Conservation (phyloP, 2,797 vertebrate genomes). For the Acanthurus lineatus region DNA sequence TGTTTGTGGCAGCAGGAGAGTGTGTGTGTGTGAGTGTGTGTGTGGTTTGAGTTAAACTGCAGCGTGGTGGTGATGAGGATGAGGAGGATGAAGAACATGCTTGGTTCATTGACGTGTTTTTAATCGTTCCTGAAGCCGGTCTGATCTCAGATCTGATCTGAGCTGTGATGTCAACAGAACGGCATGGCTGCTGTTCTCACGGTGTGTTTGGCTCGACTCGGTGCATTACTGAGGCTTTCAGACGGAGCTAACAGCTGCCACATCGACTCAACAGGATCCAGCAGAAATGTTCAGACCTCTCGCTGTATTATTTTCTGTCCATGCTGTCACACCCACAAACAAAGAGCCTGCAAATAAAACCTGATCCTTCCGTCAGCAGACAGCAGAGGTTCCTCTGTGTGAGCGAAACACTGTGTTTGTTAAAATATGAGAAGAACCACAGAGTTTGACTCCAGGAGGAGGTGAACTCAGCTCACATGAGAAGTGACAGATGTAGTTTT, state of each 20-base stretch:
- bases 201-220: not conserved
- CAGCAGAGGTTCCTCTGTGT: not conserved
- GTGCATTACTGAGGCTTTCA: conserved; percentile 37
- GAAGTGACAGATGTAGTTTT: no score
- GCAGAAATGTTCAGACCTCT: not conserved
- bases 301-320: not conserved
- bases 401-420: no score
- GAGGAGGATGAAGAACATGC: no score
- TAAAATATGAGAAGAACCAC: no score
- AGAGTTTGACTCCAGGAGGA: no score
- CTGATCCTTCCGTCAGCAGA: not conserved
- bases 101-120: no score
- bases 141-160: not conserved
- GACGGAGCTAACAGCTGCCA: conserved; percentile 55
- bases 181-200: conserved; percentile 17
- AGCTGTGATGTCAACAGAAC: conserved; percentile 23
- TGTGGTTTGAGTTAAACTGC: not conserved
- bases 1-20: not conserved
- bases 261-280: conserved; percentile 45
- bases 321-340: conserved; percentile 5
- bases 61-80: not conserved
- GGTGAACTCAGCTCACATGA: no score
- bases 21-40: not conserved
- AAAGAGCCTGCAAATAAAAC: conserved; percentile 23
- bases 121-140: no score